Evolutionary conservation across 2,113 vertebrate genomes (phyloP), one percentile per base, ranked within the genome.

Genomic region (Indicator maculatus): DNA sequence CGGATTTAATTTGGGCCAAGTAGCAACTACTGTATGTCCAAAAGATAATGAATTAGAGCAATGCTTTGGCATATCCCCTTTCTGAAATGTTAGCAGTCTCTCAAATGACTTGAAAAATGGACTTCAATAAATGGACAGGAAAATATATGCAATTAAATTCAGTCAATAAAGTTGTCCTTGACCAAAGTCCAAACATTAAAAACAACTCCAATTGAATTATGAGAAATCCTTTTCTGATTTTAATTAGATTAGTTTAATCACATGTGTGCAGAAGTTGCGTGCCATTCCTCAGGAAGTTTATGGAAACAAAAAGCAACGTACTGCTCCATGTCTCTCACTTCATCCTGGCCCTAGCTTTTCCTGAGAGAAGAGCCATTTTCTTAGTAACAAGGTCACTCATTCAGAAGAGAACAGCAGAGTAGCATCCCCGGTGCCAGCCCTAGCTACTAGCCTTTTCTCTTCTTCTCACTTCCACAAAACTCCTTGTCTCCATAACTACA

Each of bases 41-140:
- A 97, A 97, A 97, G 97, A 97, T 97, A 98, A 98, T 98, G 97
- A 98, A 98, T 98, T 98, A 98, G 98, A 98, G 93, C 95, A 95
- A 96, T 95, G 90, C 97, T 96, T 95, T 96, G 95, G 90, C 96
- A 96, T 98, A 97, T 98, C 96, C 95, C 92, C 96, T 98, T 98
- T 97, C 97, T 97, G 96, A 98, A 97, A 97, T 92, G 90, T 94
- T 96, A 98, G 96, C 96, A 95, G 95, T 92, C 97, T 98, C 97
- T 98, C 96, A 95, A 97, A 85, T 93, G 95, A 92, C 95, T 98
- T 97, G 97, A 97, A 98, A 97, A 97, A 97, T 91, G 96, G 95
- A 95, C 94, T 96, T 97, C 93, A 93, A 95, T 96, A 95, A 97
- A 96, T 96, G 96, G 94, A 95, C 97, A 97, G 96, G 96, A 97